Percentiles rank a stretch among this genome's conserved stretches.
These are phyloP conservation scores for Xylota sylvarum DNA, from an alignment of 2,888 invertebrate genomes.

Conservation along the genomic window DNA sequence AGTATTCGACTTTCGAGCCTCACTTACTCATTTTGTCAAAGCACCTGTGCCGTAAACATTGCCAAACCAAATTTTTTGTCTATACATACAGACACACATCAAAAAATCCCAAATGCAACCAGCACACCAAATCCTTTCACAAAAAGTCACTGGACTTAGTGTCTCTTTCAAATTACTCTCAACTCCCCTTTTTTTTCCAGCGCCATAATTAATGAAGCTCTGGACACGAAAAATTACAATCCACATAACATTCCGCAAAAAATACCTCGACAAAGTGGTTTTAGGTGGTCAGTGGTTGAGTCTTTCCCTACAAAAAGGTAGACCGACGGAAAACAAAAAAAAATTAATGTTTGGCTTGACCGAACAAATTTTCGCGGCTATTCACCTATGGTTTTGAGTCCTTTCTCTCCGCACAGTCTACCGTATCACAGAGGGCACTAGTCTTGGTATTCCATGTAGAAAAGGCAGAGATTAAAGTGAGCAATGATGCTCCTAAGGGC, in stretches of 20 bases:
- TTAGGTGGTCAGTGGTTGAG: slow-evolving; percentile 54
- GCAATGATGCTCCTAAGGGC: slow-evolving; percentile 68
- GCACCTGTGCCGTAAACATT: no score
- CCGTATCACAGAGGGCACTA: slow-evolving; percentile 2
- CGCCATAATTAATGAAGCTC: slow-evolving; percentile 74
- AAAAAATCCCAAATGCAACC: background rate
- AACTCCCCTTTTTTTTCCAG: background rate
- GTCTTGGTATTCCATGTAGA: slow-evolving; percentile 27
- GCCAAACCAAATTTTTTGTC: no score
- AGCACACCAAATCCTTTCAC: slow-evolving; percentile 19
- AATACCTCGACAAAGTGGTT: slow-evolving; percentile 75
- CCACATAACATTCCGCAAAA: slow-evolving; percentile 77
- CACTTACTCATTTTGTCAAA: no score
- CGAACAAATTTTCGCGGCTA: slow-evolving; percentile 75
- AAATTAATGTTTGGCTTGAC: slow-evolving; percentile 72
- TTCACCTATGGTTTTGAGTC: slow-evolving; percentile 61
- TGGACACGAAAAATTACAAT: slow-evolving; percentile 76
- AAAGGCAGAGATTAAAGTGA: slow-evolving; percentile 71
- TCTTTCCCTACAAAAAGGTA: background rate
- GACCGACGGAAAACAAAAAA: slow-evolving; percentile 61
- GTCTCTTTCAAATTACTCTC: slow-evolving; percentile 28
- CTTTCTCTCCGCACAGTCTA: background rate
- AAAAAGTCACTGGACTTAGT: slow-evolving; percentile 19
- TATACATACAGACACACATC: no score
- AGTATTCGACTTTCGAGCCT: no score